Evolutionary conservation across 1,140 invertebrate genomes (phyloP).

Genomic region (Trichogramma pretiosum): DNA sequence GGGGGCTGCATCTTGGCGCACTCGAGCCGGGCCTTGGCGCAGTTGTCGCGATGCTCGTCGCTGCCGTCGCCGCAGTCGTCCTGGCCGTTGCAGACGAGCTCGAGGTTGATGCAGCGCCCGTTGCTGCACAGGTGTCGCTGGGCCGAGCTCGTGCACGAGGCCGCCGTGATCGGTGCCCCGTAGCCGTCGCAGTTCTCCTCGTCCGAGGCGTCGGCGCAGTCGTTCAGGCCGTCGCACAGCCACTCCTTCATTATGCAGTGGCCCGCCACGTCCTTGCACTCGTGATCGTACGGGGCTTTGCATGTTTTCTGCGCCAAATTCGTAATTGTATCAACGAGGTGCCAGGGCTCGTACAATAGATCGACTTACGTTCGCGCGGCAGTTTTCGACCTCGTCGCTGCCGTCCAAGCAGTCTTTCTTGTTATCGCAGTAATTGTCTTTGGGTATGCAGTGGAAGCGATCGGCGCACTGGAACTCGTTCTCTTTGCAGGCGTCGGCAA

Average conservation of each 20-base stretch:
- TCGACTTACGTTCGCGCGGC: constrained; percentile 11
- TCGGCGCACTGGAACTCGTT: constrained; percentile 46
- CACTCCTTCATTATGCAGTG: constrained; percentile 54
- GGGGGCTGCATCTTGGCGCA: background rate
- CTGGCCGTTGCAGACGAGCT: constrained; percentile 60
- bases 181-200: constrained; percentile 51
- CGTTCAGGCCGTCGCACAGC: constrained; percentile 55
- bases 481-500: background rate
- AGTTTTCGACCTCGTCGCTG: constrained; percentile 60
- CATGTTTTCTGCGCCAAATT: constrained; percentile 20
- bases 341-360: too few relatives aligned
- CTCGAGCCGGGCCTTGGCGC: background rate
- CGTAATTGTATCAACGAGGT: too few relatives aligned
- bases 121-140: constrained; percentile 45
- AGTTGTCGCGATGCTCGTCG: constrained; percentile 42
- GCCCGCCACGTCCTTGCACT: constrained; percentile 52
- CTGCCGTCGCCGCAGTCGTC: constrained; percentile 70
- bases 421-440: constrained; percentile 68
- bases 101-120: constrained; percentile 53
- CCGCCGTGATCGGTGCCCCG: constrained; percentile 16
- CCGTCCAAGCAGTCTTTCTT: constrained; percentile 62
- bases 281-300: constrained; percentile 37
- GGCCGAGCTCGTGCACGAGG: constrained; percentile 38
- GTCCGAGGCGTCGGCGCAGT: constrained; percentile 60
- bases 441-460: constrained; percentile 61